phyloP scores from a whole-genome alignment of 2,113 vertebrate genomes.

The Apteryx mantelli region DNA sequence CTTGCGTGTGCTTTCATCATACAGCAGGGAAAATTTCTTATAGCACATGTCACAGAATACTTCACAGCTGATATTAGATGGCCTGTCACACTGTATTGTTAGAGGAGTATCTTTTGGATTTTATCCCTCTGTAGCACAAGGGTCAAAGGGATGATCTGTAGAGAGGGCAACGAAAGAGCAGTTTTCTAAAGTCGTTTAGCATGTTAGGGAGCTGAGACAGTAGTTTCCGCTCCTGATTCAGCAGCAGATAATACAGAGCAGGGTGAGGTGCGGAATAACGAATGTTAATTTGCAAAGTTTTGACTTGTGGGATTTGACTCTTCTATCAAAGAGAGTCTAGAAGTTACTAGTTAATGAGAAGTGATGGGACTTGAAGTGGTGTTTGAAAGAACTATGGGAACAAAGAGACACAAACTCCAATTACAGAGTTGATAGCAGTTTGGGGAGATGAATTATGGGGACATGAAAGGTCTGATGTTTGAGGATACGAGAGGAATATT shows the following conservation, averaged over 20 bases:
- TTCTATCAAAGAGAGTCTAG: conserved; percentile 10
- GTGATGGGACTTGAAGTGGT: conserved; percentile 20
- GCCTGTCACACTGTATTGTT: background rate
- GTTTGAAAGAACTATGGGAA: conserved; percentile 28
- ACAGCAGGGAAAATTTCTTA: background rate
- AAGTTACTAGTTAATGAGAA: conserved; percentile 42
- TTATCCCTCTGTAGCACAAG: background rate
- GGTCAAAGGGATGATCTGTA: background rate
- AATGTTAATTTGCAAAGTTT: conserved; percentile 26
- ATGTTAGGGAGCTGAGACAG: background rate
- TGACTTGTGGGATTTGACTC: conserved; percentile 14
- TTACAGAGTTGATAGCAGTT: conserved; percentile 12
- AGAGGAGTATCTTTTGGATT: background rate
- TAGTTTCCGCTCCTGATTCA: background rate
- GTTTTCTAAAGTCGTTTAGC: background rate
- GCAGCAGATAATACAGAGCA: background rate
- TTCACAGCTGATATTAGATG: background rate
- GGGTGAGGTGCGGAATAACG: background rate
- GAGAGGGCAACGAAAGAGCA: background rate
- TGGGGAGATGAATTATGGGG: conserved; percentile 2
- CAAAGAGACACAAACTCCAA: background rate
- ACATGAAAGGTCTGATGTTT: background rate
- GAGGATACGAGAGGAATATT: conserved; percentile 25
- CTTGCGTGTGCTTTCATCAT: background rate
- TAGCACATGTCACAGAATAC: background rate